Conservation (phyloP, 2,888 invertebrate genomes). For the Scaptomyza caliginosa region DNA sequence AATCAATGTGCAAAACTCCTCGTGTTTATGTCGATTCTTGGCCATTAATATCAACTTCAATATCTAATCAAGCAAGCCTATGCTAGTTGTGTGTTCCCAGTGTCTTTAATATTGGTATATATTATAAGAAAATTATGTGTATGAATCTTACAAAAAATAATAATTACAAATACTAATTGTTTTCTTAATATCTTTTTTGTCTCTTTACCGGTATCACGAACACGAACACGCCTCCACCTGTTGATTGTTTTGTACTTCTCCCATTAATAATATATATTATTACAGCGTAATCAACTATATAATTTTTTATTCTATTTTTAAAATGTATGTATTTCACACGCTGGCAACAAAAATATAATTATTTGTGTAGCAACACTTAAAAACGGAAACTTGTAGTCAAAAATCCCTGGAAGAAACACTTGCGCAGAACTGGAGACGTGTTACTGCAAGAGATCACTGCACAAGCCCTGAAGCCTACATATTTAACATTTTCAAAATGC, state of each 20-base stretch:
- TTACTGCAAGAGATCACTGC: slow-evolving; percentile 21
- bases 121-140: slow-evolving; percentile 25
- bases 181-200: slow-evolving; percentile 39
- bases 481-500: slow-evolving; percentile 51
- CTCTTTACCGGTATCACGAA: slow-evolving; percentile 62
- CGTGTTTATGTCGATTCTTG: slow-evolving; percentile 32
- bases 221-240: slow-evolving; percentile 26
- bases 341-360: slow-evolving; percentile 68
- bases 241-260: slow-evolving; percentile 33
- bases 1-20: slow-evolving; percentile 38
- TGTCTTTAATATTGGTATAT: slow-evolving; percentile 11
- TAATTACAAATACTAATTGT: slow-evolving; percentile 28
- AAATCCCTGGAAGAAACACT: slow-evolving; percentile 8
- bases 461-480: slow-evolving; percentile 28
- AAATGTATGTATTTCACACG: slow-evolving; percentile 74
- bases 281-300: slow-evolving; percentile 81
- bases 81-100: slow-evolving; percentile 3
- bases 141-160: slow-evolving; percentile 1
- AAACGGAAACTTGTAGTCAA: slow-evolving; percentile 71
- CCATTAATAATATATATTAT: slow-evolving; percentile 47
- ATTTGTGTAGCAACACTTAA: slow-evolving; percentile 72
- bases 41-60: slow-evolving; percentile 12
- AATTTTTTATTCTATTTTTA: slow-evolving; percentile 75
- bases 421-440: slow-evolving; percentile 21
- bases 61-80: slow-evolving; percentile 11